Evolutionary conservation across 2,797 vertebrate genomes (phyloP).

Genomic region (Poeciliopsis infans): DNA sequence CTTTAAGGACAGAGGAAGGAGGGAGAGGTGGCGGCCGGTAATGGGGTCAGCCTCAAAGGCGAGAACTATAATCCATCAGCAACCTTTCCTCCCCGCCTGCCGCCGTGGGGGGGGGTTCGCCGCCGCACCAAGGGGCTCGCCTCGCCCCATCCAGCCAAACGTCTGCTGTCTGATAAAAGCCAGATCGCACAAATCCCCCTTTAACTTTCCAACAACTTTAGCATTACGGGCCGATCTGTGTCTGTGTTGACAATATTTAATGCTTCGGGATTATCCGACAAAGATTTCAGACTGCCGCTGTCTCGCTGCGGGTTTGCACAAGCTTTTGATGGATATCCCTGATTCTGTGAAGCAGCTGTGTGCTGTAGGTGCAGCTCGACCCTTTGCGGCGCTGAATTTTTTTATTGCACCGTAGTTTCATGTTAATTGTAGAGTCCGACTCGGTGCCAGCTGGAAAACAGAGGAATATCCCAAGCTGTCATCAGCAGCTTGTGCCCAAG

Average conservation of each 20-base stretch:
- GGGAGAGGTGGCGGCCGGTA: conserved; percentile 67
- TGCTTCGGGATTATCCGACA: conserved; percentile 74
- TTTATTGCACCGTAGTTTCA: conserved; percentile 63
- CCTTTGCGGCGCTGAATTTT: conserved; percentile 61
- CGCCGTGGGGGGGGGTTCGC: conserved; percentile 18
- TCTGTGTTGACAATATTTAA: conserved; percentile 82
- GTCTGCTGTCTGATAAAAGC: conserved; percentile 74
- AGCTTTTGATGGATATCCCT: conserved; percentile 74
- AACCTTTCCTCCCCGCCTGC: conserved; percentile 62
- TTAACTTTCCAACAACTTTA: conserved; percentile 69
- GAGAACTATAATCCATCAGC: conserved; percentile 78
- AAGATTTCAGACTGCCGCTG: conserved; percentile 65
- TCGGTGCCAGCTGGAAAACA: conserved; percentile 59
- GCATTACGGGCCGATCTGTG: conserved; percentile 69
- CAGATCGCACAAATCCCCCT: conserved; percentile 72
- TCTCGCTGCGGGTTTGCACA: conserved; percentile 67
- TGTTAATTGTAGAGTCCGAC: conserved; percentile 59
- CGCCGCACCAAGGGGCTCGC: conserved; percentile 31
- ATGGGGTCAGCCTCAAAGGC: conserved; percentile 78
- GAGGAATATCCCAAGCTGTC: conserved; percentile 63
- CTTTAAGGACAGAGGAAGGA: conserved; percentile 40
- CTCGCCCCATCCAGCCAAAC: conserved; percentile 26
- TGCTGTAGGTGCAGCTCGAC: conserved; percentile 57
- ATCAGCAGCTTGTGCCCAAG: conserved; percentile 57
- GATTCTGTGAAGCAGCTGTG: conserved; percentile 73